Evolutionary conservation across 2,888 invertebrate species (phyloP), one percentile per base, ranked within the genome.

Genomic region (Phania funesta): DNA sequence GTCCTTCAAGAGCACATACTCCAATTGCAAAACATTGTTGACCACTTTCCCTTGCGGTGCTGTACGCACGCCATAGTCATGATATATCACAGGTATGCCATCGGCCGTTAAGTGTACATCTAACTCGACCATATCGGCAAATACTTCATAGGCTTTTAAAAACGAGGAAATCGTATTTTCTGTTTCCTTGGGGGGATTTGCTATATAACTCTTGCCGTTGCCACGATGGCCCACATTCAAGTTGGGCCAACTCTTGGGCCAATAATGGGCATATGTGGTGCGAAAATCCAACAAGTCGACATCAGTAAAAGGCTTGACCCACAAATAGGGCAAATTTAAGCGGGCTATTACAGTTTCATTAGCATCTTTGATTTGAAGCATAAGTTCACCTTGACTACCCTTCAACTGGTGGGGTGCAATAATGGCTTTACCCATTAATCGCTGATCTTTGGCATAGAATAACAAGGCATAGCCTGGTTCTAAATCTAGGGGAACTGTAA

Each of bases 101-200:
- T 99, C 99, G 91, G 98, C 97, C 83, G 98, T 97, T 83, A 99
- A 92, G 89, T 99, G 99, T 48, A 99, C 99, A 92, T 99, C 99
- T 92, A 99, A 97, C 91, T 99, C 99, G 56, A 99, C 96, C 93
- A 97, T 96, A 89, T 99, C 99, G 79, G 99, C 99, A 84, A 98
- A 98, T 90, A 96, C 95, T 76, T 95, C 93, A 76, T 96, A 96
- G 82, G 99, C 99, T 84, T 95, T 94, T 90, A 96, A 95, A 87
- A 99, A 93, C 13, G 99, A 99, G 70, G 97, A 97, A 86, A 99
- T 94, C 9, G 99, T 99, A 90, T 99, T 99, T 92, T 99, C 99
- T 85, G 85, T 85, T 71, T 88, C 86, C 7, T 96, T 93, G 67
- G 98, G 96, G 88, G 96, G 94, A 90, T 92, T 92, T 93, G 85